Percentiles rank a stretch among this genome's conserved stretches.
These are phyloP conservation scores for Watsonalla cultraria DNA, from an alignment of 2,888 invertebrate species.

Conservation along the genomic window DNA sequence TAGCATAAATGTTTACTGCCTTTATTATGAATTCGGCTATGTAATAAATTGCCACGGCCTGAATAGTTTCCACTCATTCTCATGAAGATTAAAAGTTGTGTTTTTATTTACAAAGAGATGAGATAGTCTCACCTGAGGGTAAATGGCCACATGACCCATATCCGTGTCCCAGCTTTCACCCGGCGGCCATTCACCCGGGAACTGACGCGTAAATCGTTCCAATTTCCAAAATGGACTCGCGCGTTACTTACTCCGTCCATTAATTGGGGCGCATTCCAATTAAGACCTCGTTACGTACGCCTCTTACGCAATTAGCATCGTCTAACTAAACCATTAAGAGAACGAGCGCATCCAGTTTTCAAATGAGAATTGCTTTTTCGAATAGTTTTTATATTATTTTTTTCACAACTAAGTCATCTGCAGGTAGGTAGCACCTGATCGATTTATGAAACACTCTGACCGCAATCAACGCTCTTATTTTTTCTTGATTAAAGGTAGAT, in stretches of 20 bases:
- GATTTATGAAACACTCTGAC: not conserved
- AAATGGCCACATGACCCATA: constrained; percentile 77
- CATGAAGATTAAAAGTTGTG: not conserved
- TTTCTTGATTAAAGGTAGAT: not conserved
- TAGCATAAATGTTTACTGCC: not conserved
- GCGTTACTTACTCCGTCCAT: constrained; percentile 43
- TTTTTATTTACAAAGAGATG: constrained; percentile 33
- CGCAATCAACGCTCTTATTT: not conserved
- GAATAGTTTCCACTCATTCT: too few species aligned
- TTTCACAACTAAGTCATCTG: not conserved
- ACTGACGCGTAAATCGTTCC: constrained; percentile 61
- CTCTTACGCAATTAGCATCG: constrained; percentile 70
- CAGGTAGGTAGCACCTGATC: not conserved
- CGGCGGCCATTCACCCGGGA: constrained; percentile 71
- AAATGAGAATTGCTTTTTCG: constrained; percentile 23
- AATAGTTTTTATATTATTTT: constrained; percentile 3
- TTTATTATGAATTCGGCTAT: too few species aligned
- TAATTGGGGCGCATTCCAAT: constrained; percentile 77
- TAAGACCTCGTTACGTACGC: constrained; percentile 67
- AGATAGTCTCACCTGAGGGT: constrained; percentile 57
- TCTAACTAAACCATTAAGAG: constrained; percentile 44
- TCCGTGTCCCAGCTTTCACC: constrained; percentile 69
- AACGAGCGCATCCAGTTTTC: constrained; percentile 37
- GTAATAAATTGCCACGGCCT: constrained; percentile 2
- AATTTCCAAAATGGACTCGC: constrained; percentile 64